phyloP scores from a whole-genome alignment of 2,113 vertebrate genomes.

The Upupa epops region DNA sequence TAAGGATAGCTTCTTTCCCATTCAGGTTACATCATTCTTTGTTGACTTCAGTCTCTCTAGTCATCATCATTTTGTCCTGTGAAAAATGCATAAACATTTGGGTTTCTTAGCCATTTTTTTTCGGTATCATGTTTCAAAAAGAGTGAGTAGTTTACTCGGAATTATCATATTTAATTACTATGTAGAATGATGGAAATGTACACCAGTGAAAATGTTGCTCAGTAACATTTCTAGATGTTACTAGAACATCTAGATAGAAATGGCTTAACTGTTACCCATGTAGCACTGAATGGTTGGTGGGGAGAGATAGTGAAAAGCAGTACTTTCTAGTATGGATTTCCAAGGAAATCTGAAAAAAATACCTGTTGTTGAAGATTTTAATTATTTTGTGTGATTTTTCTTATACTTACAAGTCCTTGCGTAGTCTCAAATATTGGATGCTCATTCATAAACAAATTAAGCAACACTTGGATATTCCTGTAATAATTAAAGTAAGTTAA shows the following conservation, averaged over 20 bases:
- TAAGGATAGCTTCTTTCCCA: not conserved
- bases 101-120: not conserved
- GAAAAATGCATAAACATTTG: not conserved
- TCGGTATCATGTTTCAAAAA: not conserved
- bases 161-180: not conserved
- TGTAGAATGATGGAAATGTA: not conserved
- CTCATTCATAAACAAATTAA: not conserved
- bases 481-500: not conserved
- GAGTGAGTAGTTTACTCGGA: not conserved
- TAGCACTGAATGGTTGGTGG: not conserved
- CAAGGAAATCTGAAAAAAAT: not conserved
- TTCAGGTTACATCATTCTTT: not conserved
- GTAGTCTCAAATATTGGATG: not conserved
- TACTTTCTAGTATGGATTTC: not conserved
- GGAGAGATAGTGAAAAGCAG: not conserved
- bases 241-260: not conserved
- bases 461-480: not conserved
- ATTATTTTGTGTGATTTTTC: too few species aligned
- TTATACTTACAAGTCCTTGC: not conserved
- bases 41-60: not conserved
- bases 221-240: not conserved
- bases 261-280: not conserved
- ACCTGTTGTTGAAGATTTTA: too few species aligned
- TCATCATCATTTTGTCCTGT: not conserved
- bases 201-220: not conserved